Conservation (phyloP, 2,888 invertebrate species). For the Mythimna loreyi region DNA sequence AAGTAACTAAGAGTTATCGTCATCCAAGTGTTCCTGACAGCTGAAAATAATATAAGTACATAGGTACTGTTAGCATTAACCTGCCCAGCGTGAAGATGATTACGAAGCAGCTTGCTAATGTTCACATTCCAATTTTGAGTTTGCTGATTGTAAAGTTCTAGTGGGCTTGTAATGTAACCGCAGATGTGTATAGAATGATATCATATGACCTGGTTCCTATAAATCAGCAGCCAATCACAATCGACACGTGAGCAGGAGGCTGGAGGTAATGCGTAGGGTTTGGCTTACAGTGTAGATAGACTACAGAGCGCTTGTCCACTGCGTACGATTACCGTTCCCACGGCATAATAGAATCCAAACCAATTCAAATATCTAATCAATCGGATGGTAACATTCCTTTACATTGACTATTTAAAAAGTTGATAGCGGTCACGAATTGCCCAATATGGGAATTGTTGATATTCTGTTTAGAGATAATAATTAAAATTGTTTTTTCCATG, state of each 20-base stretch:
- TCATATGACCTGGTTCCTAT: constrained; percentile 60
- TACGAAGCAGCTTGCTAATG: not conserved
- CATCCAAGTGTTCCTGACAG: not conserved
- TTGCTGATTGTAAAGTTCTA: not conserved
- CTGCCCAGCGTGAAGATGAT: not conserved
- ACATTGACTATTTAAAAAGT: constrained; percentile 6
- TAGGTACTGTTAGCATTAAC: not conserved
- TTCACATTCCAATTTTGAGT: not conserved
- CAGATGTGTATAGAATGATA: constrained; percentile 44
- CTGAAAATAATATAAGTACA: not conserved
- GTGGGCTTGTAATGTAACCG: constrained; percentile 11
- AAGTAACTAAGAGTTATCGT: too few species aligned
- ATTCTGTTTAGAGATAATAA: constrained; percentile 14
- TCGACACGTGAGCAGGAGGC: constrained; percentile 49
- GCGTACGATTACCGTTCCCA: constrained; percentile 25
- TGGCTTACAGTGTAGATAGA: constrained; percentile 14
- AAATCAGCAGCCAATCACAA: constrained; percentile 58
- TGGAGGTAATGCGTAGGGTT: constrained; percentile 50
- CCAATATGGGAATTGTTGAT: constrained; percentile 20
- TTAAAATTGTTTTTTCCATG: constrained; percentile 17
- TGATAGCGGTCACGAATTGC: constrained; percentile 7
- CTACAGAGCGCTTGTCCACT: constrained; percentile 36
- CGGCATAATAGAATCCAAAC: constrained; percentile 12
- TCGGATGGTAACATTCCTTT: constrained; percentile 6
- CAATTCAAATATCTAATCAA: constrained; percentile 11